Percentiles rank a stretch among this genome's conserved stretches.
Evolutionary conservation across 2,113 vertebrate species (phyloP).

Genomic region (Nannospalax galili): DNA sequence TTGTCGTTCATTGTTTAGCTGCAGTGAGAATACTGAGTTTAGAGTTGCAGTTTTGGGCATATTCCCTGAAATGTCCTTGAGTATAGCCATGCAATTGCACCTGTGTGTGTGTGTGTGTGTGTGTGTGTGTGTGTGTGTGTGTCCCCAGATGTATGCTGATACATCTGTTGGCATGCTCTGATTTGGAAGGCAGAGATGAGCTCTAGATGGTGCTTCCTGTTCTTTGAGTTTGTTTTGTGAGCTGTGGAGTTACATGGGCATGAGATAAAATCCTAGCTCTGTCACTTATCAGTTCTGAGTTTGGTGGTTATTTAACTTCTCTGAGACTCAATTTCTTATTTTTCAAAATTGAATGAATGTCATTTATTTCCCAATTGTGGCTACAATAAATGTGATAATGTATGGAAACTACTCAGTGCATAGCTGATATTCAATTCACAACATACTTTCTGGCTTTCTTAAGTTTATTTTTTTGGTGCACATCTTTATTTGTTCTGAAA

Average conservation of each 20-base stretch:
- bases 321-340: conserved; percentile 9
- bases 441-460: background rate
- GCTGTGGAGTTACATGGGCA: background rate
- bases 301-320: conserved; percentile 26
- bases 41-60: background rate
- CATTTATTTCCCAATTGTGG: background rate
- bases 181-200: background rate
- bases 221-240: background rate
- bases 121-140: background rate
- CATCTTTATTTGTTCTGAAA: background rate
- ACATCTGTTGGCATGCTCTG: background rate
- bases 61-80: background rate
- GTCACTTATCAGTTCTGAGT: background rate
- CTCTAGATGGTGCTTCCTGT: background rate
- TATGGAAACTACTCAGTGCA: background rate
- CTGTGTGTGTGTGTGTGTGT: background rate
- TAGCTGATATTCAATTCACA: background rate
- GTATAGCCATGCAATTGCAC: background rate
- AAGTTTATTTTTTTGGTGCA: background rate
- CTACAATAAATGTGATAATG: background rate
- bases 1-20: background rate
- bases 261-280: background rate
- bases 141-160: background rate
- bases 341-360: conserved; percentile 17
- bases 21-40: background rate